Evolutionary conservation across 1,140 invertebrate species (phyloP), one percentile per base, ranked within the genome.

Genomic region (Fragariocoptes setiger): DNA sequence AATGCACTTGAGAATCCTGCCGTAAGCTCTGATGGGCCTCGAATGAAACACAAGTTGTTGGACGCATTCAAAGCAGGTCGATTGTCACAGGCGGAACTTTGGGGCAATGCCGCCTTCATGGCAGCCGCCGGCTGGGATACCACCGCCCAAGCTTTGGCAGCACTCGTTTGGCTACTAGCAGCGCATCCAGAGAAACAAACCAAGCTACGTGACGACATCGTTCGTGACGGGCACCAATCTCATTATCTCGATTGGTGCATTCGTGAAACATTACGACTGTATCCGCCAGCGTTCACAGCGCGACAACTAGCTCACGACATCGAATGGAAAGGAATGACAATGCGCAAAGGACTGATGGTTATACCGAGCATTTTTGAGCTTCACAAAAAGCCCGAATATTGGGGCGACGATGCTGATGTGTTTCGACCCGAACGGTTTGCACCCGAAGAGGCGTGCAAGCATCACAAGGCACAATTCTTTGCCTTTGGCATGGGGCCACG

Each of bases 401-500:
- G 25, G 25, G 25, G 25, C 25, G 8, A 31, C 25, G 25, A 31
- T 31, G 25, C 25, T n/a, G 25, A 31, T 8, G 25, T 8, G 25
- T 31, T 31, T n/a, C 8, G n/a, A 31, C 25, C 25, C 8, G 25
- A 31, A n/a, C 56, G 56, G 46, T 57, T 56, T 44, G 43, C 41
- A 4, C 39, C 48, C 4, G 52, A 56, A 25, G 47, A 43, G 12
- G 48, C 47, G 44, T 37, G 38, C 2, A 45, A 21, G 4, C 47
- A 51, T 22, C 51, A 56, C 39, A 50, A 49, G 5, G 48, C 50
- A 44, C 47, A 53, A 5, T 58, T 49, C 47, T 45, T 57, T 40
- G 53, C 56, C 0, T 58, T 58, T 42, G 56, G 56, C 1, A 49
- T 48, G 16, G 56, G 56, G 13, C 54, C 55, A 5, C 40, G 55